Percentiles rank a stretch among this genome's conserved stretches.
phyloP scores from a whole-genome alignment of 2,113 vertebrate genomes.

The Sialia sialis region DNA sequence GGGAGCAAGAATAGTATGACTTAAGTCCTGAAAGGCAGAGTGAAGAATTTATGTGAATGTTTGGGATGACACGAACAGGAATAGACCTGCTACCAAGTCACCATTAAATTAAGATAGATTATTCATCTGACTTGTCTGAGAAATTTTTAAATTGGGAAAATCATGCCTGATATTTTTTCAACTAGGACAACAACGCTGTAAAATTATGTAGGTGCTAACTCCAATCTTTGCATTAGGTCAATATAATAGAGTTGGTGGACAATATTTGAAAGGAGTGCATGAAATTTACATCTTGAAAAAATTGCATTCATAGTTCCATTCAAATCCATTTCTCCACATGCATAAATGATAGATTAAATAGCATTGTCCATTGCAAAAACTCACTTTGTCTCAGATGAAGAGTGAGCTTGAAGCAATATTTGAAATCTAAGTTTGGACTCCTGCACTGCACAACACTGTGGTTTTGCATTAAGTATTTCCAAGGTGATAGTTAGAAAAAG shows the following conservation, averaged over 20 bases:
- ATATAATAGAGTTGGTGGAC: background rate
- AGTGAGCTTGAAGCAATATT: background rate
- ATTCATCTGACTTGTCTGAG: background rate
- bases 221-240: background rate
- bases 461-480: background rate
- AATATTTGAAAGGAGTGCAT: background rate
- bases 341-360: background rate
- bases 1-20: background rate
- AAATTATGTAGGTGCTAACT: background rate
- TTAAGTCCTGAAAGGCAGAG: background rate
- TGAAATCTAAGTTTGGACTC: background rate
- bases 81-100: background rate
- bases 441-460: background rate
- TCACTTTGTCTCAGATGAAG: background rate
- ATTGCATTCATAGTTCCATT: background rate
- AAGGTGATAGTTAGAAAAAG: background rate
- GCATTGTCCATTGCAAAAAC: background rate
- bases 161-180: background rate
- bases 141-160: background rate
- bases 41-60: background rate
- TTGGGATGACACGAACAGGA: background rate
- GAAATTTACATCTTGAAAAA: background rate
- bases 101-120: background rate
- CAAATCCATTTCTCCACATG: background rate
- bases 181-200: background rate